Conservation (phyloP, 2,113 vertebrate species). For the Chaetura pelagica region DNA sequence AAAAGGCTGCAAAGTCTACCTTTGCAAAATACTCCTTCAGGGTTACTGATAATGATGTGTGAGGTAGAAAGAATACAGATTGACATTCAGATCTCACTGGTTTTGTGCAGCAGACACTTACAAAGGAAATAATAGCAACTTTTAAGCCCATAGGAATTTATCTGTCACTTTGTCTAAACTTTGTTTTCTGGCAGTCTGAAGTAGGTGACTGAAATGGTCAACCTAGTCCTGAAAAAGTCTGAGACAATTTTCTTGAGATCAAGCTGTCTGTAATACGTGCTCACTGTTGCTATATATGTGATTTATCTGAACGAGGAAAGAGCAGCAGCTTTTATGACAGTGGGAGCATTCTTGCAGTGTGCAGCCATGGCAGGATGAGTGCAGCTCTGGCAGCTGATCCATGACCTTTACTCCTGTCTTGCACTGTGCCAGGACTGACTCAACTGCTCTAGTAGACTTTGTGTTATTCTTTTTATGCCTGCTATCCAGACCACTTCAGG, state of each 20-base stretch:
- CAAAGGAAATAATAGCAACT: conserved; percentile 33
- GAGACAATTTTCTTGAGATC: neutral
- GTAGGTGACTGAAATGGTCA: neutral
- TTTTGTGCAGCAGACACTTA: neutral
- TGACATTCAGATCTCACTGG: conserved; percentile 30
- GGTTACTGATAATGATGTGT: neutral
- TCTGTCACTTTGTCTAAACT: conserved; percentile 11
- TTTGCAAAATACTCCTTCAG: conserved; percentile 35
- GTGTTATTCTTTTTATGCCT: neutral
- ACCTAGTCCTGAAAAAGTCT: neutral
- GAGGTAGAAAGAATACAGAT: neutral
- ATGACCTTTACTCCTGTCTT: neutral
- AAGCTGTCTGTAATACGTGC: neutral
- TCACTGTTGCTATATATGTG: neutral
- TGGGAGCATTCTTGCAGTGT: neutral
- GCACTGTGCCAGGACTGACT: neutral
- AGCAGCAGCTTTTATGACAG: neutral
- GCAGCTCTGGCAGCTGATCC: neutral
- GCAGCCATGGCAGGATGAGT: neutral
- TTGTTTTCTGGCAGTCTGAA: neutral
- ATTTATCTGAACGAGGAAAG: neutral
- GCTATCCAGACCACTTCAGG: neutral
- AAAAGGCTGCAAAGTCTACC: neutral
- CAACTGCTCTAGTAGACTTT: neutral
- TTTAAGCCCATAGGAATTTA: neutral